Conservation (phyloP, 2,888 invertebrate species). For the Drosophila bunnanda region DNA sequence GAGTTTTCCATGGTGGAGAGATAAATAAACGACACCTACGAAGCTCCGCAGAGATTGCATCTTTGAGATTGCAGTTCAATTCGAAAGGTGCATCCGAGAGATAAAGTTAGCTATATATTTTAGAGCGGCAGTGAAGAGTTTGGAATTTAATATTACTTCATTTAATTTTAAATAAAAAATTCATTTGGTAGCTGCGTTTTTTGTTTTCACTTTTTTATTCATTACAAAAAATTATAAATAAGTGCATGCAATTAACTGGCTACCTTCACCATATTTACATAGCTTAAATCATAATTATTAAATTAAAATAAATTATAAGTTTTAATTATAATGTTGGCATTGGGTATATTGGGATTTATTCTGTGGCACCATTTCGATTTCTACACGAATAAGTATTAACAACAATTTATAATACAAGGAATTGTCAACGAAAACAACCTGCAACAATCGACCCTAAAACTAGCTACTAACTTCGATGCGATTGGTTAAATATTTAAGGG, state of each 20-base stretch:
- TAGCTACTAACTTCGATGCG: constrained; percentile 11
- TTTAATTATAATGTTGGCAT: constrained; percentile 39
- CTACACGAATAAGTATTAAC: constrained; percentile 58
- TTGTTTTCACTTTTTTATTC: constrained; percentile 20
- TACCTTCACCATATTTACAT: constrained; percentile 54
- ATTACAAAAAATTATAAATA: constrained; percentile 41
- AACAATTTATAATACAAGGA: constrained; percentile 59
- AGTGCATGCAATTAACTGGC: constrained; percentile 21
- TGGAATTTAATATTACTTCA: neutral
- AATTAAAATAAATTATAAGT: constrained; percentile 41
- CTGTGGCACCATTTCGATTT: constrained; percentile 70
- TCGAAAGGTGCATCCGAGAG: constrained; percentile 14
- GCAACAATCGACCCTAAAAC: constrained; percentile 29
- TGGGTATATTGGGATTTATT: constrained; percentile 29
- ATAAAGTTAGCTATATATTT: neutral
- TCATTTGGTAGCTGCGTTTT: neutral
- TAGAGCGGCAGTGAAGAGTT: neutral
- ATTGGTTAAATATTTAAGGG: neutral
- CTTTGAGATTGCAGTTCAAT: constrained; percentile 23
- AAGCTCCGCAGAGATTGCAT: constrained; percentile 19
- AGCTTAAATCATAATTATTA: constrained; percentile 34
- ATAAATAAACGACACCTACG: constrained; percentile 37
- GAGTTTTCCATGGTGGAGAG: constrained; percentile 13
- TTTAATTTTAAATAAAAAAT: neutral
- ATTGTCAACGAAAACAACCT: constrained; percentile 42